Evolutionary conservation across 2,113 vertebrate species (phyloP).

Genomic region (Calidris pygmaea): DNA sequence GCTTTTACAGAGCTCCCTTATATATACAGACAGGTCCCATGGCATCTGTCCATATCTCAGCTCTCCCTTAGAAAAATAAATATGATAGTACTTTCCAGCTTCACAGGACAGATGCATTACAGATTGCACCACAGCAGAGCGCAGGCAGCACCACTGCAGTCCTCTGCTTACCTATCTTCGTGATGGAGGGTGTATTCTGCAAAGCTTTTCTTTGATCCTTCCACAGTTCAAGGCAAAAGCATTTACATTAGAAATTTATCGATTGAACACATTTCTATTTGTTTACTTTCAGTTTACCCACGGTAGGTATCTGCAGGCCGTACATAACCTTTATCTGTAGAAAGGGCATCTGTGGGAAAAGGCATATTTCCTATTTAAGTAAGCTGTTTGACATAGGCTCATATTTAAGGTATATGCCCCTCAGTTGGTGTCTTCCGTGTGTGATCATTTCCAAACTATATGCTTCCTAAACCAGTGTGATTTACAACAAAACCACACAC

Average conservation of each 20-base stretch:
- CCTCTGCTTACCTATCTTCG: neutral
- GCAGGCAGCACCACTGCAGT: neutral
- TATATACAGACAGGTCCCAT: rapidly evolving
- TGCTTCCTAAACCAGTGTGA: neutral
- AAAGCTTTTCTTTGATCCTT: neutral
- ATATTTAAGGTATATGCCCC: neutral
- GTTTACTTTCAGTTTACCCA: neutral
- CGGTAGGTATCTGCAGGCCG: neutral
- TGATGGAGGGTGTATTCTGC: neutral
- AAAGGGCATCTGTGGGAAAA: neutral
- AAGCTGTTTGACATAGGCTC: neutral
- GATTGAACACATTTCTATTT: neutral
- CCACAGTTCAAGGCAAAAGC: neutral
- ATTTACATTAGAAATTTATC: neutral
- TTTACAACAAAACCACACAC: neutral
- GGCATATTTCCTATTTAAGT: neutral
- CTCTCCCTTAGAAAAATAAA: neutral
- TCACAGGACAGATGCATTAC: neutral
- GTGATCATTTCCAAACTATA: neutral
- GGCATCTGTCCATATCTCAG: neutral
- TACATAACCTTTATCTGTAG: neutral
- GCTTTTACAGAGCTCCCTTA: neutral
- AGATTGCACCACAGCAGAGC: neutral
- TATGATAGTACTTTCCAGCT: neutral
- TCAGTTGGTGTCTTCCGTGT: neutral